phyloP scores from a whole-genome alignment of 2,113 vertebrate species.

The Genyomyrus donnyi region DNA sequence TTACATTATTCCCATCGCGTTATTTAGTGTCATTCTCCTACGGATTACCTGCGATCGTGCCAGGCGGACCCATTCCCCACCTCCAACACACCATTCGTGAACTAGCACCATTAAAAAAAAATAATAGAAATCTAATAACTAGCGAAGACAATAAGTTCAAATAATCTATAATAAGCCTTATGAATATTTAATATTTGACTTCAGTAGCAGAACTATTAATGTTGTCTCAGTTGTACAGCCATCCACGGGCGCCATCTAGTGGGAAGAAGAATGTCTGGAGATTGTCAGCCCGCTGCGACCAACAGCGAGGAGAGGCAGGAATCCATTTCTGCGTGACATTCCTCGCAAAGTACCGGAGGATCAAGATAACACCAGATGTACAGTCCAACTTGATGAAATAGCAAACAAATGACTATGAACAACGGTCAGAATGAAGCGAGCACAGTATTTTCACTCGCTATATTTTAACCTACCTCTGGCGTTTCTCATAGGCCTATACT shows the following conservation, averaged over 20 bases:
- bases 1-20: not conserved
- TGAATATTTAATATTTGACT: not conserved
- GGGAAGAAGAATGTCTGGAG: not conserved
- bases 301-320: not conserved
- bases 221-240: not conserved
- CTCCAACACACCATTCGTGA: not conserved
- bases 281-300: not conserved
- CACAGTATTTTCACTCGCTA: not conserved
- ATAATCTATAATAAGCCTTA: not conserved
- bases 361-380: not conserved
- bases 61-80: not conserved
- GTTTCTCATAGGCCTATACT: too few species aligned
- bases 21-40: not conserved
- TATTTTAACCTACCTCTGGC: too few species aligned
- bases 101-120: not conserved
- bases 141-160: not conserved
- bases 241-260: not conserved
- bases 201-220: not conserved
- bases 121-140: not conserved
- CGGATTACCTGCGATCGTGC: not conserved
- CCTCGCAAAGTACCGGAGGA: not conserved
- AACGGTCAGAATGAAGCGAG: not conserved
- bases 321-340: not conserved
- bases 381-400: not conserved
- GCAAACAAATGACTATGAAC: not conserved